A percentile compares a stretch with the other conserved stretches of the same genome.
These are phyloP conservation scores for Tadarida brasiliensis DNA, from an alignment of 2,797 vertebrate species.

Conservation along the genomic window DNA sequence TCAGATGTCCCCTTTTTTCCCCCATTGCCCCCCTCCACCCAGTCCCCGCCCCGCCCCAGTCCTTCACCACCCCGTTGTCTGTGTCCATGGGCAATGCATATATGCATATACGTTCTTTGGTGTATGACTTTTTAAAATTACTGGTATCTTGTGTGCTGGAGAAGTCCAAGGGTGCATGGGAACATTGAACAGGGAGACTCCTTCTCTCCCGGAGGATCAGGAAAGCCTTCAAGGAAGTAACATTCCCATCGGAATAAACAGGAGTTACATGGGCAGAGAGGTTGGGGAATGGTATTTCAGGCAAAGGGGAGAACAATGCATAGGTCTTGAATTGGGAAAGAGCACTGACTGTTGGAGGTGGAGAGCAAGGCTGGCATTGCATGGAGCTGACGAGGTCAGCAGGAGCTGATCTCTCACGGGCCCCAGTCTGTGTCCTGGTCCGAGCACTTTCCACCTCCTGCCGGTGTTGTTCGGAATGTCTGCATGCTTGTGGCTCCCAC, in stretches of 20 bases:
- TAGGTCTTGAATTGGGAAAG: background rate
- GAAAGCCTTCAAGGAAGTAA: background rate
- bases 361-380: background rate
- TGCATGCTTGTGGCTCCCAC: background rate
- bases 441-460: background rate
- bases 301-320: background rate
- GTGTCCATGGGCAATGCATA: no score
- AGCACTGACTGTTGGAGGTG: background rate
- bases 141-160: background rate
- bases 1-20: no score
- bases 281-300: background rate
- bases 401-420: background rate
- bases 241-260: background rate
- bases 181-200: background rate
- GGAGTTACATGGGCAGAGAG: background rate
- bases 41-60: no score
- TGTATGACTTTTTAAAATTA: background rate
- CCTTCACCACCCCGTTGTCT: no score
- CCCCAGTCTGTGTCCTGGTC: background rate
- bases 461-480: background rate
- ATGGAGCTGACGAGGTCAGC: fast-evolving
- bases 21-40: no score
- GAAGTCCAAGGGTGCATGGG: background rate
- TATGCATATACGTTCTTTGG: no score
- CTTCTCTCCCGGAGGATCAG: background rate